Percentiles rank a stretch among this genome's conserved stretches.
Evolutionary conservation across 2,113 vertebrate genomes (phyloP).

Genomic region (Rynchops niger): DNA sequence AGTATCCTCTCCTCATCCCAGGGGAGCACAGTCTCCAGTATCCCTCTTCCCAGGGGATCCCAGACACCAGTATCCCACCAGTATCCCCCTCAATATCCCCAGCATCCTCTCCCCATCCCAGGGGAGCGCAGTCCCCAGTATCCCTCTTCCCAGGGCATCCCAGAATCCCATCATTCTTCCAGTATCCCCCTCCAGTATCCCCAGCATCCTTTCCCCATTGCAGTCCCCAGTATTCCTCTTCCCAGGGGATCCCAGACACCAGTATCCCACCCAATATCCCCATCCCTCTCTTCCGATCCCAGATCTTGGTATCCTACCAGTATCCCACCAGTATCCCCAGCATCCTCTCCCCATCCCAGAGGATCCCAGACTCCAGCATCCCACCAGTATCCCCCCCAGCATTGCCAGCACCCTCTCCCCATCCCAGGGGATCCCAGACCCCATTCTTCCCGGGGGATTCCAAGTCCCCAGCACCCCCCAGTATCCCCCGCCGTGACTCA

Average conservation of each 20-base stretch:
- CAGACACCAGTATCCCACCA: background rate
- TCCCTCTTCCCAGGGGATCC: background rate
- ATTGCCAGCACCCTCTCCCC: background rate
- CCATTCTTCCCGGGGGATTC: background rate
- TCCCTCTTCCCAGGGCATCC: background rate
- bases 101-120: too few relatives aligned
- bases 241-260: background rate
- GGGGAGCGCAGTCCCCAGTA: background rate
- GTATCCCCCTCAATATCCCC: background rate
- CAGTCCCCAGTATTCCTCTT: background rate
- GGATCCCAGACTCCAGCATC: background rate
- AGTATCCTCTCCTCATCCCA: background rate
- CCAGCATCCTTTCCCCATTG: background rate
- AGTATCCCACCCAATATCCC: background rate
- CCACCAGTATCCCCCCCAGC: background rate
- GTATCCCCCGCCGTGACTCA: slow-evolving; percentile 61
- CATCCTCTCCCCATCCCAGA: background rate
- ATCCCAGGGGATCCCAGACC: too few relatives aligned
- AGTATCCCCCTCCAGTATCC: background rate
- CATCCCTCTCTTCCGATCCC: background rate
- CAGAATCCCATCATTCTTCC: background rate
- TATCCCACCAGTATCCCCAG: background rate
- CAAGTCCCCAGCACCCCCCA: background rate
- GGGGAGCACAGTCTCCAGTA: background rate
- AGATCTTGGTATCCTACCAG: background rate